These are phyloP conservation scores for Cyclopterus lumpus DNA, from an alignment of 2,797 vertebrate species.

Conservation along the genomic window DNA sequence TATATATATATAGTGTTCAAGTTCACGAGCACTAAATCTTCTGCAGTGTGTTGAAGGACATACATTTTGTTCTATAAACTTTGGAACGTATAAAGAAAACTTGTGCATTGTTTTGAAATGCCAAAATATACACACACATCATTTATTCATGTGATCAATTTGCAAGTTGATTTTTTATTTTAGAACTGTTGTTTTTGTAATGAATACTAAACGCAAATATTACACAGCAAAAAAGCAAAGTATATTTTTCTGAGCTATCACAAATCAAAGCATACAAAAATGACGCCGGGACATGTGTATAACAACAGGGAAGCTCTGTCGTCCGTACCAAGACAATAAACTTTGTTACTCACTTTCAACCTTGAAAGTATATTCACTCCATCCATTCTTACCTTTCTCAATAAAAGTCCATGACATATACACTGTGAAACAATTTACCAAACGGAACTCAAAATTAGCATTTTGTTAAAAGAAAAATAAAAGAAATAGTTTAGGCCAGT, in stretches of 20 bases:
- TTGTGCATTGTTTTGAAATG: conserved; percentile 14
- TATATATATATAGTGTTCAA: neutral
- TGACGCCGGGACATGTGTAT: neutral
- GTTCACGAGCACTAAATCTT: conserved; percentile 21
- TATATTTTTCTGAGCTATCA: neutral
- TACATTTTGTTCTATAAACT: conserved; percentile 21
- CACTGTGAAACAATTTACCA: neutral
- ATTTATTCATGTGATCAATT: no score
- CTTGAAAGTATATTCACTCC: no score
- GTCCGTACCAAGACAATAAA: neutral
- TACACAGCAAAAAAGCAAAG: neutral
- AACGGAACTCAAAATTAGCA: neutral
- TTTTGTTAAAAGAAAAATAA: neutral
- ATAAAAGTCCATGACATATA: neutral
- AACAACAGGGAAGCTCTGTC: neutral
- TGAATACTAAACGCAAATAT: neutral
- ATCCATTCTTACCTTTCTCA: no score
- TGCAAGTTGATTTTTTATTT: no score
- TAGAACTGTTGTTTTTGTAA: no score
- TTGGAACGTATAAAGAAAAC: conserved; percentile 16
- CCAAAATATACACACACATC: neutral
- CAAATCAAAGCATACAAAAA: neutral
- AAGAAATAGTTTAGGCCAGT: neutral
- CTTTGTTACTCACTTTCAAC: no score
- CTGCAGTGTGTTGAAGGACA: conserved; percentile 31